Evolutionary conservation across 2,113 vertebrate genomes (phyloP).

Genomic region (Oryzias melastigma): DNA sequence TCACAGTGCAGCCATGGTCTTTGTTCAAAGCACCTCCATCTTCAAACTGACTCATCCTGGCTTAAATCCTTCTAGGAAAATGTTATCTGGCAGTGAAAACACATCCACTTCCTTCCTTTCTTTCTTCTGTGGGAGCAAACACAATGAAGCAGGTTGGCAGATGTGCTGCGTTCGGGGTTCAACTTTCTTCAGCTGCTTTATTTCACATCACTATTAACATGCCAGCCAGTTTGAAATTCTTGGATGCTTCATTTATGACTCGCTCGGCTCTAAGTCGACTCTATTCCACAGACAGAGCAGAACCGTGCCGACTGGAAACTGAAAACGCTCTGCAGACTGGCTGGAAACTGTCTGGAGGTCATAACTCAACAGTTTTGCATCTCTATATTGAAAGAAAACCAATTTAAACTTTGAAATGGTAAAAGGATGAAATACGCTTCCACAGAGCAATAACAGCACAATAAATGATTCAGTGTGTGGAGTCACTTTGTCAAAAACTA

Average conservation of each 20-base stretch:
- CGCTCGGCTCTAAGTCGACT: too few species aligned
- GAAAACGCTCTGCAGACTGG: too few species aligned
- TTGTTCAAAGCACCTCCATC: conserved; percentile 40
- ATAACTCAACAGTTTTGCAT: background rate
- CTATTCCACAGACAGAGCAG: too few species aligned
- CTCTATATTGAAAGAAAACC: conserved; percentile 1
- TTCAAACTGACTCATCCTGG: conserved; percentile 54
- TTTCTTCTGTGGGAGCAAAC: conserved; percentile 6
- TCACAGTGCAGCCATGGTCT: conserved; percentile 31
- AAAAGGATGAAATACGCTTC: background rate
- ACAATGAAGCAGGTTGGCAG: conserved; percentile 20
- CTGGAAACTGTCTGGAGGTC: too few species aligned
- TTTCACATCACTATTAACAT: too few species aligned
- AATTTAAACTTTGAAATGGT: background rate
- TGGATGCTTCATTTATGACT: too few species aligned
- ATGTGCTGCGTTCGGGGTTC: conserved; percentile 14
- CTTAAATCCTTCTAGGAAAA: conserved; percentile 45
- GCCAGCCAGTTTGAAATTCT: too few species aligned
- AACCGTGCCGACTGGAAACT: too few species aligned
- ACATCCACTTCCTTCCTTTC: conserved; percentile 20
- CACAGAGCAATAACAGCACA: too few species aligned
- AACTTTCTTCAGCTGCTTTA: conserved; percentile 13
- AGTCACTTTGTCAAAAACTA: too few species aligned
- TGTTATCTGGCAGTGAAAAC: conserved; percentile 25
- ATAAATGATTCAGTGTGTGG: too few species aligned